A percentile compares a stretch with the other conserved stretches of the same genome.
These are phyloP conservation scores for Oxystoma pomonae DNA, from an alignment of 2,888 invertebrate genomes.

Conservation along the genomic window DNA sequence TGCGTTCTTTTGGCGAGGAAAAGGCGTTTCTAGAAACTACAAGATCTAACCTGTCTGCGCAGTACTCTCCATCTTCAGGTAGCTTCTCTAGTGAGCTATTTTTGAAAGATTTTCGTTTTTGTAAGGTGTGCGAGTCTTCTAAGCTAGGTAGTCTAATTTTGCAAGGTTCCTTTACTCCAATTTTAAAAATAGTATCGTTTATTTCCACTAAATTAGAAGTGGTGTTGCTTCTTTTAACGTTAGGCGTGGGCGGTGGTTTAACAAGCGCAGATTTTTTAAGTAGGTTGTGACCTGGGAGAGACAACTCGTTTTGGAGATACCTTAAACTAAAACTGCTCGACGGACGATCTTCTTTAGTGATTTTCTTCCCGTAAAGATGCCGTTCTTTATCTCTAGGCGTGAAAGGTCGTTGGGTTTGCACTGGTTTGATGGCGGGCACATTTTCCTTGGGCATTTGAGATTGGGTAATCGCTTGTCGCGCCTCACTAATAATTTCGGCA, in stretches of 20 bases:
- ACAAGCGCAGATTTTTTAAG: background rate
- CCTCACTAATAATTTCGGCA: conserved; percentile 77
- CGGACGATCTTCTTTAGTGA: conserved; percentile 55
- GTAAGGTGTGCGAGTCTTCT: conserved; percentile 51
- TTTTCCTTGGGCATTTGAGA: background rate
- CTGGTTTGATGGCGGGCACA: conserved; percentile 49
- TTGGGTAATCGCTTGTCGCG: conserved; percentile 55
- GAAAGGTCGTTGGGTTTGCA: conserved; percentile 80
- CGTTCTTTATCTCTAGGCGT: conserved; percentile 79
- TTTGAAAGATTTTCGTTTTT: conserved; percentile 45
- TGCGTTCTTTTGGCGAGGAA: conserved; percentile 47
- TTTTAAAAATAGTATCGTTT: conserved; percentile 44
- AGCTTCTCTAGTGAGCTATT: conserved; percentile 49
- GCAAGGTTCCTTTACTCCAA: conserved; percentile 39
- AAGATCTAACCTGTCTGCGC: conserved; percentile 14
- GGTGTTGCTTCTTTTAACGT: conserved; percentile 10
- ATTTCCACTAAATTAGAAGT: conserved; percentile 33
- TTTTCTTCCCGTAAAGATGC: conserved; percentile 65
- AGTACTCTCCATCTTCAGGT: conserved; percentile 49
- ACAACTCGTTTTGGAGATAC: conserved; percentile 55
- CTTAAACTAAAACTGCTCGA: conserved; percentile 64
- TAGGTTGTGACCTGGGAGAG: background rate
- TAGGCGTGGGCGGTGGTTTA: conserved; percentile 6
- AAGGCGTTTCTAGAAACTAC: conserved; percentile 41
- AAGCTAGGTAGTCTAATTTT: conserved; percentile 55